Conservation (phyloP, 92 coral and sea anemone genomes). For the Siderastrea radians region DNA sequence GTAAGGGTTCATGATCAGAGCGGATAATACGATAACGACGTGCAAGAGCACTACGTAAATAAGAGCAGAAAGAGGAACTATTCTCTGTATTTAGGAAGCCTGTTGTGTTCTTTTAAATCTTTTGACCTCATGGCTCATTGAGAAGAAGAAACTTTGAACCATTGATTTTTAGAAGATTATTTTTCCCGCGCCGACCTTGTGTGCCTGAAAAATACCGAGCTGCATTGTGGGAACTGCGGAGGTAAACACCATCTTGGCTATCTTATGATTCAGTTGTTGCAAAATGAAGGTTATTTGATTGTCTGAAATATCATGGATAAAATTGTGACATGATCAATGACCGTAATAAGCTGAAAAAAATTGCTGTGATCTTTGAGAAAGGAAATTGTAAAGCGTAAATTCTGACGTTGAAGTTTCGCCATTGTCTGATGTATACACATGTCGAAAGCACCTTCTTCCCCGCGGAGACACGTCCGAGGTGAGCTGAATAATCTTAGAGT, state of each 20-base stretch:
- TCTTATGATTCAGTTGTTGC: background rate
- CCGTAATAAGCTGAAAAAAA: background rate
- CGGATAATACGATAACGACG: too few species aligned
- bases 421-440: background rate
- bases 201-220: slow-evolving; percentile 2
- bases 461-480: slow-evolving; percentile 29
- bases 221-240: slow-evolving; percentile 19
- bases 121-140: too few species aligned
- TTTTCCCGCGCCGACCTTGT: slow-evolving; percentile 12
- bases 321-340: background rate
- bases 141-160: too few species aligned
- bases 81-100: too few species aligned
- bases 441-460: slow-evolving; percentile 28
- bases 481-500: background rate
- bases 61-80: too few species aligned
- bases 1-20: too few species aligned
- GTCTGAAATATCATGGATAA: background rate
- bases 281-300: background rate
- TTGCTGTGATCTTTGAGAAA: background rate
- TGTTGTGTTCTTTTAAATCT: too few species aligned
- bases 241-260: background rate
- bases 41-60: too few species aligned
- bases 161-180: too few species aligned
- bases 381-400: background rate
- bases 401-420: background rate